Percentiles rank a stretch among this genome's conserved stretches.
These are phyloP conservation scores for Pterostichus madidus DNA, from an alignment of 2,888 invertebrate species.

Conservation along the genomic window DNA sequence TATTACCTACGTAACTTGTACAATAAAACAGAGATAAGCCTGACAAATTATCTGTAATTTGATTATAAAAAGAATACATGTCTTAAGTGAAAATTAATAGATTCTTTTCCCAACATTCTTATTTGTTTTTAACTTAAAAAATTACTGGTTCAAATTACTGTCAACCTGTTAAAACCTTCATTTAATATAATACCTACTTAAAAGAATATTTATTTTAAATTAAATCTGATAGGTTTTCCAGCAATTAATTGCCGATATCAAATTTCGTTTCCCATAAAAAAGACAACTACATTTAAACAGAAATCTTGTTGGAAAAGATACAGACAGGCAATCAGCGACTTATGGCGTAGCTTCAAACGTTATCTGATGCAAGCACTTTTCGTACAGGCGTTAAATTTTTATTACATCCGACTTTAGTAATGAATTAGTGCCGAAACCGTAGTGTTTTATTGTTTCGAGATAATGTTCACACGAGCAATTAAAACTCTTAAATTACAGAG, in stretches of 20 bases:
- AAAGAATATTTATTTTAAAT: conserved; percentile 3
- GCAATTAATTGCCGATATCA: conserved; percentile 24
- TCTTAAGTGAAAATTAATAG: too few species aligned
- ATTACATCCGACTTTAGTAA: conserved; percentile 62
- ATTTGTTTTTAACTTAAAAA: neutral
- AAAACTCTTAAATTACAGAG: conserved; percentile 53
- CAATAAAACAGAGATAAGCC: too few species aligned
- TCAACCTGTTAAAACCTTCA: too few species aligned
- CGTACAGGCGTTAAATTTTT: conserved; percentile 59
- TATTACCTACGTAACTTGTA: too few species aligned
- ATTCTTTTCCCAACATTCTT: too few species aligned
- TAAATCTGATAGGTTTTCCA: conserved; percentile 14
- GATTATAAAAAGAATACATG: too few species aligned
- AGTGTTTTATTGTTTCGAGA: conserved; percentile 58
- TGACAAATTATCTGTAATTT: too few species aligned
- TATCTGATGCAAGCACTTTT: conserved; percentile 47
- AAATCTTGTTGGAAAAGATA: conserved; percentile 13
- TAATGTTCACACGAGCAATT: conserved; percentile 60
- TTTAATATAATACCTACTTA: neutral
- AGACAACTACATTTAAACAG: conserved; percentile 3
- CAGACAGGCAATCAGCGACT: neutral
- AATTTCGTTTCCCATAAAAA: conserved; percentile 5
- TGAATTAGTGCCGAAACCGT: conserved; percentile 58
- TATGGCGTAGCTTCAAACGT: conserved; percentile 41
- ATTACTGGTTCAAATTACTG: too few species aligned